Conservation (phyloP, 2,113 vertebrate species). For the Dissostichus mawsoni region DNA sequence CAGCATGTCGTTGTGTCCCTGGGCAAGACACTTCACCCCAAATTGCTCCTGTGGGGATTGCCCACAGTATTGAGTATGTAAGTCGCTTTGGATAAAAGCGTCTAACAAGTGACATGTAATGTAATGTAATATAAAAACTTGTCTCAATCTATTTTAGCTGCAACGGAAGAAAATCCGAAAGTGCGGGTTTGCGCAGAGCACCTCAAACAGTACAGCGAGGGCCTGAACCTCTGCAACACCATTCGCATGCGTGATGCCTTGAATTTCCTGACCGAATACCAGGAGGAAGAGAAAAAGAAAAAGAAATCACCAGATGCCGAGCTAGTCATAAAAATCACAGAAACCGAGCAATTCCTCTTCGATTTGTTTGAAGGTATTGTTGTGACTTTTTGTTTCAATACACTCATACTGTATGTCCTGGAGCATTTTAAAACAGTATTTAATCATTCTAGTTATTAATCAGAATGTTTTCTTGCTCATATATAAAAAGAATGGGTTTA, state of each 20-base stretch:
- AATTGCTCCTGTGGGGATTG: too few relatives aligned
- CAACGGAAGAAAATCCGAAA: constrained; percentile 88
- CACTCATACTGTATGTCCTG: neutral
- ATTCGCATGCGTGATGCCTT: constrained; percentile 93
- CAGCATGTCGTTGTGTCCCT: too few relatives aligned
- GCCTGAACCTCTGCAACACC: constrained; percentile 92
- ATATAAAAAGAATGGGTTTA: neutral
- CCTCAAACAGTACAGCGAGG: constrained; percentile 93
- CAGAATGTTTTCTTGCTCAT: neutral
- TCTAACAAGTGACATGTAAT: too few relatives aligned
- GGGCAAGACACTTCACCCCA: too few relatives aligned
- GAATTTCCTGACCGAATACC: constrained; percentile 87
- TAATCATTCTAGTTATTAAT: neutral
- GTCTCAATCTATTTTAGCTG: constrained; percentile 80
- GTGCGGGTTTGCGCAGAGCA: constrained; percentile 92
- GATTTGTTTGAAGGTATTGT: constrained; percentile 88
- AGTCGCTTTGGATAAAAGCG: too few relatives aligned
- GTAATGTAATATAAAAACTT: neutral
- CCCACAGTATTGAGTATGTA: too few relatives aligned
- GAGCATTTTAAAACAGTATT: neutral
- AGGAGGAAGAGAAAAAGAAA: constrained; percentile 88
- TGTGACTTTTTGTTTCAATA: neutral
- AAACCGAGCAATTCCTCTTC: constrained; percentile 90
- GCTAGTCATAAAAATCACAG: constrained; percentile 79
- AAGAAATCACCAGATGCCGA: constrained; percentile 83